Evolutionary conservation across 2,888 invertebrate genomes (phyloP), one percentile per base, ranked within the genome.

Genomic region (Uropetala carovei): DNA sequence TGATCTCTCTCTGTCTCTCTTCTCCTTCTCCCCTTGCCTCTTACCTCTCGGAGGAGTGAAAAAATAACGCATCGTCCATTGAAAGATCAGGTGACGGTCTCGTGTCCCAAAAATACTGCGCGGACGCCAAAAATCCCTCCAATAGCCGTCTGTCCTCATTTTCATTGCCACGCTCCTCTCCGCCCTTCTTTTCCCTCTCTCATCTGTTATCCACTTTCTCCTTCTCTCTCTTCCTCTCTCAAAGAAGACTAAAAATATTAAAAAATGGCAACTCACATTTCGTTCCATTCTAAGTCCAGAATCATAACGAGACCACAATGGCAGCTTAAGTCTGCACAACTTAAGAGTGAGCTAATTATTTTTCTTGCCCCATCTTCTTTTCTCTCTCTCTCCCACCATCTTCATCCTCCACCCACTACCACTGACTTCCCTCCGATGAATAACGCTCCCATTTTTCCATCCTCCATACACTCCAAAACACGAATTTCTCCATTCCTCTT

Each of bases 291-390:
- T 60, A 27, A n/a, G 58, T 30, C 16, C 60, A 13, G 86, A 60
- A 59, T 60, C 60, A 59, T 60, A 86, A 60, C 59, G 30, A 60
- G 59, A 86, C 86, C 86, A 60, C 86, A 86, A 59, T 8, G 30
- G 16, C 16, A 86, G 30, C 60, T 59, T 16, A 59, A 60, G 60
- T 30, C 27, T 60, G n/a, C n/a, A n/a, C 27, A 86, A 60, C 13
- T 59, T 58, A 10, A 18, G 30, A 86, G 86, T 27, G 27, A 27
- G 86, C 86, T 60, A 86, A 27, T 86, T 86, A 27, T 86, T 85
- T 5, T 86, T 60, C 82, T 82, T 30, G 82, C 27, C 82, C 82
- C 30, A n/a, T n/a, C n/a, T n/a, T n/a, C n/a, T 43, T 13, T 82
- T 82, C 27, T 43, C 30, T 82, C 82, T 30, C 64, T 16, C 64